Evolutionary conservation across 2,113 vertebrate genomes (phyloP), one percentile per base, ranked within the genome.

Genomic region (Hydropotes inermis): DNA sequence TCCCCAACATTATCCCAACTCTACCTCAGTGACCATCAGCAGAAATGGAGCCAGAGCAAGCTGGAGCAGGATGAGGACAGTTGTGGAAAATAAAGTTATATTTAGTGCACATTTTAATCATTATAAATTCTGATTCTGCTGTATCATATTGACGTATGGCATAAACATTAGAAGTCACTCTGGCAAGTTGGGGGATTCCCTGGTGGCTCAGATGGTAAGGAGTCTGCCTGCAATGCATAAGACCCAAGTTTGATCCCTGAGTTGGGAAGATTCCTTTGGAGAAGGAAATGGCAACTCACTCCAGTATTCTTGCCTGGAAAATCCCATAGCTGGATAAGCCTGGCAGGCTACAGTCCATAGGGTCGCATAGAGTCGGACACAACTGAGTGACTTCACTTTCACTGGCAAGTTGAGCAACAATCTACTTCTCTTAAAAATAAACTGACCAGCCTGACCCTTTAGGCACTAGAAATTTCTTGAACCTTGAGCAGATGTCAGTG

Each of bases 351-450:
- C 67, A 70, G n/a, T 70, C 67, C 67, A 74, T 74, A 74, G 67
- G 0, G 67, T 39, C 0, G 2, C 67, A 70, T 0, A 70, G 67
- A 74, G n/a, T 74, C 0, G 0, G 19, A 39, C 33, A 74, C n/a
- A 74, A 6, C 67, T 70, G 67, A 70, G 67, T 1, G 0, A 70
- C 67, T 74, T 74, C 67, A 39, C 19, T 70, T 74, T 39, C 78
- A 87, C 74, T 45, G n/a, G 50, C 52, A 92, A 78, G 82, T 8
- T 50, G 45, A 84, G 2, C 23, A 33, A 25, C 81, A 64, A 88
- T 25, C 4, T 74, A 27, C 45, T 85, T 81, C 55, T 30, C 28
- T 86, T 36, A 88, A 54, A 88, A 61, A 43, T 19, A 55, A 84
- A 55, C 23, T 58, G 39, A 83, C 19, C 6, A 36, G n/a, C 39